Evolutionary conservation across 2,888 invertebrate genomes (phyloP).

Genomic region (Platycnemis pennipes): DNA sequence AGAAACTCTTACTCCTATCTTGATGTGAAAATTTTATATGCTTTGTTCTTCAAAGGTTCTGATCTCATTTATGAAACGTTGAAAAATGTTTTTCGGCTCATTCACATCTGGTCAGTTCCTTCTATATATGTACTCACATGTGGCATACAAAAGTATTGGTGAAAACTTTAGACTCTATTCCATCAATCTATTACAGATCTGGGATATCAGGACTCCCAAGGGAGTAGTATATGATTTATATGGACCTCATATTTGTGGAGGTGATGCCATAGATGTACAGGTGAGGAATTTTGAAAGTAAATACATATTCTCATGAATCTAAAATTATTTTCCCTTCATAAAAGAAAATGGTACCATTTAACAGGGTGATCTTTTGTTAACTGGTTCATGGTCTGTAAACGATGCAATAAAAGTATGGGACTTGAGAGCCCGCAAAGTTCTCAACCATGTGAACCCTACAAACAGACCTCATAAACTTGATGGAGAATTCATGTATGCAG

Average conservation of each 20-base stretch:
- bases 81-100: no score
- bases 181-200: constrained; percentile 78
- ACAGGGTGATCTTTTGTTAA: constrained; percentile 80
- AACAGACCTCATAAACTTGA: constrained; percentile 81
- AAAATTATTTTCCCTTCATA: not conserved
- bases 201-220: constrained; percentile 81
- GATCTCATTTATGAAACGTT: no score
- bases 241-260: constrained; percentile 82
- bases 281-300: constrained; percentile 77
- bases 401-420: constrained; percentile 82
- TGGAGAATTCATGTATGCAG: constrained; percentile 82
- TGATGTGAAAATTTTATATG: no score
- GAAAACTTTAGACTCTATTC: not conserved
- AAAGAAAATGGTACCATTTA: not conserved
- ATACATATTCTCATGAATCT: not conserved
- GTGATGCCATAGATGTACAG: constrained; percentile 81
- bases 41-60: no score
- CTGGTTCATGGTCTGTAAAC: constrained; percentile 82
- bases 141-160: no score
- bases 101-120: no score
- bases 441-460: constrained; percentile 79
- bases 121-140: no score
- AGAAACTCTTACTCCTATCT: no score
- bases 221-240: constrained; percentile 82
- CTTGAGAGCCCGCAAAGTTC: constrained; percentile 79